Evolutionary conservation across 2,888 invertebrate species (phyloP), one percentile per base, ranked within the genome.

Genomic region (Troides oblongomaculatus): DNA sequence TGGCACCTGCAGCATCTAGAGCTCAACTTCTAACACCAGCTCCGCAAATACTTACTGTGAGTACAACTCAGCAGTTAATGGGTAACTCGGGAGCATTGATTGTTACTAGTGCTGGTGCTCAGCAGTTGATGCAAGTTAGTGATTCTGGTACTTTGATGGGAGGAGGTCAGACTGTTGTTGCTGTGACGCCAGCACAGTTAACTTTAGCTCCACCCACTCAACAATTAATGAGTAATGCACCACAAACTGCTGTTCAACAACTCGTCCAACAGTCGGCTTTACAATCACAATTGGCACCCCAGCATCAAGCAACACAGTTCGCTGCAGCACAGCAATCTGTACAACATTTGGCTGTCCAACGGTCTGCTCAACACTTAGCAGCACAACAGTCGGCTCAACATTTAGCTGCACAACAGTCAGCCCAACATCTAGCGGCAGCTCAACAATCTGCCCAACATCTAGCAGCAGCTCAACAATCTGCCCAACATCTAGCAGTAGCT

Each of bases 81-180:
- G 91, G 92, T 1, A 92, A 92, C 75, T 92, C 92, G 66, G 92
- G 92, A 61, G 85, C 92, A 18, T 81, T 92, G 36, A 92, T 92
- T 75, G 92, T 92, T 5, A 92, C 92, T 50, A 92, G 92, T 85
- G 92, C 92, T 72, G 92, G 92, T 70, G 92, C 89, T 2, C 92
- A 92, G 72, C 92, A 92, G 77, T 75, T 92, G 7, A 92, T 92
- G 92, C 92, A 92, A 86, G 92, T 92, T 21, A 92, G 92, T 83
- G 92, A 92, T 76, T 92, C 92, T 21, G 92, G 92, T 5, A 91
- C 89, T 62, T 77, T 92, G 59, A 92, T 92, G 91, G 87, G 92
- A 68, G 91, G 87, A 25, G 92, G 92, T 18, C 92, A 91, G 75
- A 91, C 92, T 66, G 91, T 92, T 64, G 92, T 92, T 39, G 92